Conservation (phyloP, 2,113 vertebrate species). For the Salvelinus namaycush region DNA sequence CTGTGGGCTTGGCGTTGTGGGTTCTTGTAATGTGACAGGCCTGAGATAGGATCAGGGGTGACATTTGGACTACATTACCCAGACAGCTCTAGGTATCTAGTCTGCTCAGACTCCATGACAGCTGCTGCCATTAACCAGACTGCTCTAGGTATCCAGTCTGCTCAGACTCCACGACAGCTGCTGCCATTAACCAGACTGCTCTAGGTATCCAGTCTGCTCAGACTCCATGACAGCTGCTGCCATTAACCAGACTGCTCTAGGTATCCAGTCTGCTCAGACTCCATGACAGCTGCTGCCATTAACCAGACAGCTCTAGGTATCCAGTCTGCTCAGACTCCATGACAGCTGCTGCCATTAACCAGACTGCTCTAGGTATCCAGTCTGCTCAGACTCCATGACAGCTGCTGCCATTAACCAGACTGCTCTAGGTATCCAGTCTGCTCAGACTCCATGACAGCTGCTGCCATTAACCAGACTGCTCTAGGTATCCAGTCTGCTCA, state of each 20-base stretch:
- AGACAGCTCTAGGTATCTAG: constrained; percentile 22
- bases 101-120: constrained; percentile 29
- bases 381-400: constrained; percentile 29
- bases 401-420: constrained; percentile 55
- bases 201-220: background rate
- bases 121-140: constrained; percentile 60
- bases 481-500: background rate
- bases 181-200: constrained; percentile 50
- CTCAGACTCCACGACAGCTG: constrained; percentile 45
- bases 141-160: background rate
- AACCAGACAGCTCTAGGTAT: constrained; percentile 32
- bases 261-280: background rate
- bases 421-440: constrained; percentile 8
- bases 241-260: constrained; percentile 41
- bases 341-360: constrained; percentile 60
- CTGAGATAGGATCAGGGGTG: constrained; percentile 51
- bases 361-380: constrained; percentile 22
- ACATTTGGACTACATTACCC: constrained; percentile 51
- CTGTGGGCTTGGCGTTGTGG: constrained; percentile 10
- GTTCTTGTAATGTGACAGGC: constrained; percentile 45
- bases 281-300: constrained; percentile 56
- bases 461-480: constrained; percentile 50
- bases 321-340: background rate
- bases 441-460: constrained; percentile 45
- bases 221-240: constrained; percentile 53